phyloP scores from a whole-genome alignment of 2,888 invertebrate genomes.

The Alentia gelatinosa region DNA sequence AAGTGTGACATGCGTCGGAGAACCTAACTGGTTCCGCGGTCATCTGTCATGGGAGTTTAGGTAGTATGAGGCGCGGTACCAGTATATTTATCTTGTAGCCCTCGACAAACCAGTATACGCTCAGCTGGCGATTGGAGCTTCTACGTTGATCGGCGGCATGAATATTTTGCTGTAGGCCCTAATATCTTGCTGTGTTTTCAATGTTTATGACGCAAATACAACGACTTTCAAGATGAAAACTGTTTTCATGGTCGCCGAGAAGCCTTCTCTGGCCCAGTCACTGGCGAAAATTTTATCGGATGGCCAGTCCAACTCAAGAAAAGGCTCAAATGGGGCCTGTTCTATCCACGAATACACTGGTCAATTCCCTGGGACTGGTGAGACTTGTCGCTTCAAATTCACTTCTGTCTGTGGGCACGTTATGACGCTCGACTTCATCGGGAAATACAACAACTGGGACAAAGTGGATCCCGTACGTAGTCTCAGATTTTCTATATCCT shows the following conservation, averaged over 20 bases:
- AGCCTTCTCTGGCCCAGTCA: slow-evolving; percentile 97
- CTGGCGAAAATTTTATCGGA: slow-evolving; percentile 96
- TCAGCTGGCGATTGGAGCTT: no score
- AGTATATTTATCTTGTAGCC: no score
- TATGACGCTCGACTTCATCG: slow-evolving; percentile 93
- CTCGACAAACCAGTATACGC: no score
- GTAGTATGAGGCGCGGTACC: no score
- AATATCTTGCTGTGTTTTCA: neutral
- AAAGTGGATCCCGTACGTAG: slow-evolving; percentile 93
- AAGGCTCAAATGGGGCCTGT: slow-evolving; percentile 95
- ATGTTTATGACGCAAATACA: neutral
- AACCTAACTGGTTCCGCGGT: no score
- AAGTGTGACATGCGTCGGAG: no score
- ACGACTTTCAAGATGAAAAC: slow-evolving; percentile 74
- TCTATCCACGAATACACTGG: slow-evolving; percentile 94
- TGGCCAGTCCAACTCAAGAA: slow-evolving; percentile 88
- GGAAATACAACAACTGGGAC: slow-evolving; percentile 99
- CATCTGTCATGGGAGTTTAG: no score
- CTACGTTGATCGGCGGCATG: neutral
- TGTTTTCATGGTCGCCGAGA: slow-evolving; percentile 97
- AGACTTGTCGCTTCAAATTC: slow-evolving; percentile 86
- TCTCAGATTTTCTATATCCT: no score
- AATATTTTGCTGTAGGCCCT: neutral
- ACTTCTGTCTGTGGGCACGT: slow-evolving; percentile 99
- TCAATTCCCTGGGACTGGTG: slow-evolving; percentile 75